Evolutionary conservation across 2,888 invertebrate genomes (phyloP).

Genomic region (Drosophila colorata): DNA sequence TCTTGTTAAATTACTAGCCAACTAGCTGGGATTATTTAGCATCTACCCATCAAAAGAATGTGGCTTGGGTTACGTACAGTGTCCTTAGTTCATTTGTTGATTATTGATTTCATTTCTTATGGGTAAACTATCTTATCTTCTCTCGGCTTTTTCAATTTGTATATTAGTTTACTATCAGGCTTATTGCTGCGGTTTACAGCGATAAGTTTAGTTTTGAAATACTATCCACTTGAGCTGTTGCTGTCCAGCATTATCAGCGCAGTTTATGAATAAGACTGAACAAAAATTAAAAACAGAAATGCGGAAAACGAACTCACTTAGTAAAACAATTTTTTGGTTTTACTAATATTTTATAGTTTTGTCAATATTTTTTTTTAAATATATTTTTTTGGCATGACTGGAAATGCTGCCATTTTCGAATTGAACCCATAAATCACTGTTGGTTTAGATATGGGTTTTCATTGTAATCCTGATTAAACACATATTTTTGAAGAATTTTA

Average conservation of each 20-base stretch:
- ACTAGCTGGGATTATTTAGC: too few relatives aligned
- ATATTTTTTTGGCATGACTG: too few relatives aligned
- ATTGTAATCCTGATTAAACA: too few relatives aligned
- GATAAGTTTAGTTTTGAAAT: constrained; percentile 33
- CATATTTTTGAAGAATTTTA: too few relatives aligned
- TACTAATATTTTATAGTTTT: not conserved
- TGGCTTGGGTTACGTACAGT: too few relatives aligned
- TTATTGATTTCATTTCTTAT: constrained; percentile 7
- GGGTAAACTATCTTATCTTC: constrained; percentile 42
- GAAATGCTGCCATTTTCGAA: too few relatives aligned
- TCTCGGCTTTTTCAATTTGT: constrained; percentile 3
- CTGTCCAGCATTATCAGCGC: not conserved
- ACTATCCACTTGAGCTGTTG: constrained; percentile 8
- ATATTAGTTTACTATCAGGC: constrained; percentile 30
- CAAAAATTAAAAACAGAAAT: not conserved
- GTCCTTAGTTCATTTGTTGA: constrained; percentile 4
- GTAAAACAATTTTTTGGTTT: not conserved
- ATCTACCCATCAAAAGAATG: not conserved
- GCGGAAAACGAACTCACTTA: not conserved
- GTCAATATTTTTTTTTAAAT: too few relatives aligned
- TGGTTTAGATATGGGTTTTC: too few relatives aligned
- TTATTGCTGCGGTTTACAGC: not conserved
- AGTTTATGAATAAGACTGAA: not conserved
- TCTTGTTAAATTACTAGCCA: too few relatives aligned
- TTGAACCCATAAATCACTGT: too few relatives aligned